phyloP scores from a whole-genome alignment of 2,888 invertebrate genomes.

The Leptopilina drosophilae region DNA sequence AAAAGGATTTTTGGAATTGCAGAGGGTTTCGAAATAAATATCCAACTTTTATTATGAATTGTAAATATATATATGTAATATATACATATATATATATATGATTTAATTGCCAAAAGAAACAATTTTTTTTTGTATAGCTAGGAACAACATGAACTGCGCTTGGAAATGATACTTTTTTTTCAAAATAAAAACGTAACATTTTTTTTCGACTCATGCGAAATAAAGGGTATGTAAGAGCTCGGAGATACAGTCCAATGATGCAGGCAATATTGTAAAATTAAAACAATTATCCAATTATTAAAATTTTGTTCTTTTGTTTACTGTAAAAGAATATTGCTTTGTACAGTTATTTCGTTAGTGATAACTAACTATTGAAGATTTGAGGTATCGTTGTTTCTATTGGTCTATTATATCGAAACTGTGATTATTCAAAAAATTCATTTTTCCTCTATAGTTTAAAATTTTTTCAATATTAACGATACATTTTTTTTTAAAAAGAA shows the following conservation, averaged over 20 bases:
- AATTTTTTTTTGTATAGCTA: conserved; percentile 69
- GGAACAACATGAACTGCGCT: conserved; percentile 74
- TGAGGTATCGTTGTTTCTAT: conserved; percentile 77
- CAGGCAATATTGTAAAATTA: conserved; percentile 55
- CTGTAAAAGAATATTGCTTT: conserved; percentile 77
- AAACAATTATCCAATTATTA: conserved; percentile 51
- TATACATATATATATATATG: conserved; percentile 64
- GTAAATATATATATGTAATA: conserved; percentile 62
- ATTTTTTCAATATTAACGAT: not conserved
- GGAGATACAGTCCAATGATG: conserved; percentile 63
- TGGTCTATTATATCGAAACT: conserved; percentile 74
- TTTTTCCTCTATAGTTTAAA: conserved; percentile 42
- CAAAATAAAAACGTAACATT: conserved; percentile 43
- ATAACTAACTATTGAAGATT: conserved; percentile 76
- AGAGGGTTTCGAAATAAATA: not conserved
- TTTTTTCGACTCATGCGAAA: conserved; percentile 20
- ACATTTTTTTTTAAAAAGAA: no score
- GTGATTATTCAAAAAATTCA: conserved; percentile 63
- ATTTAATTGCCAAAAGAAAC: conserved; percentile 73
- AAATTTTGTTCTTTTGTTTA: conserved; percentile 57
- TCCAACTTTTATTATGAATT: conserved; percentile 16
- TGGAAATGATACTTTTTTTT: conserved; percentile 56
- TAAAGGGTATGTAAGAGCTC: conserved; percentile 57
- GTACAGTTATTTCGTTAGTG: conserved; percentile 75
- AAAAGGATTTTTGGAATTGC: no score